Conservation (phyloP, 2,888 invertebrate genomes). For the Yponomeuta malinellus region DNA sequence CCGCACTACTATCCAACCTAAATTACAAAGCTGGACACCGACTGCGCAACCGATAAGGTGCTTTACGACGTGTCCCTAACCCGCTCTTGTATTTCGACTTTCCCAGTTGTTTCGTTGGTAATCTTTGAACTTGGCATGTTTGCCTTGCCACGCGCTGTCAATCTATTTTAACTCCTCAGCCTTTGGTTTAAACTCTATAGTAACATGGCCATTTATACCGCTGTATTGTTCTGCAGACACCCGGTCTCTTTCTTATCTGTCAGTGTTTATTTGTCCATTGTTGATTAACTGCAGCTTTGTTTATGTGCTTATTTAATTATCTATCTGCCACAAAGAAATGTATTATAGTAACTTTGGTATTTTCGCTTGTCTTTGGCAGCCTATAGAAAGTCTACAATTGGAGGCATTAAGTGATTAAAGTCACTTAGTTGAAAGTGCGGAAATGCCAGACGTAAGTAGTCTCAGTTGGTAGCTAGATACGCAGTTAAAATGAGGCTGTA, state of each 20-base stretch:
- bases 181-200: not conserved
- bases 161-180: not conserved
- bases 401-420: constrained; percentile 8
- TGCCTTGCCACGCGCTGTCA: not conserved
- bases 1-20: constrained; percentile 10
- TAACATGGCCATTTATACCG: not conserved
- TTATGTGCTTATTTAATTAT: constrained; percentile 9
- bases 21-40: constrained; percentile 14
- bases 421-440: constrained; percentile 8
- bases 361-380: not conserved
- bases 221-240: constrained; percentile 3
- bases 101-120: constrained; percentile 21
- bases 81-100: constrained; percentile 17
- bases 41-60: constrained; percentile 24
- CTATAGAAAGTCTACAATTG: not conserved
- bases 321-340: not conserved
- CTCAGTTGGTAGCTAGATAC: not conserved
- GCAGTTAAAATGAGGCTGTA: constrained; percentile 4
- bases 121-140: constrained; percentile 14
- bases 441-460: constrained; percentile 8
- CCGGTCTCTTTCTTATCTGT: constrained; percentile 9
- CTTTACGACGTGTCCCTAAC: constrained; percentile 22
- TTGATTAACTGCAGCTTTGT: constrained; percentile 11
- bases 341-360: not conserved
- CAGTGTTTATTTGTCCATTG: constrained; percentile 12